Base-by-base conservation (phyloP, 1,140 invertebrate species). In the Ptiloglossa arizonensis region DNA sequence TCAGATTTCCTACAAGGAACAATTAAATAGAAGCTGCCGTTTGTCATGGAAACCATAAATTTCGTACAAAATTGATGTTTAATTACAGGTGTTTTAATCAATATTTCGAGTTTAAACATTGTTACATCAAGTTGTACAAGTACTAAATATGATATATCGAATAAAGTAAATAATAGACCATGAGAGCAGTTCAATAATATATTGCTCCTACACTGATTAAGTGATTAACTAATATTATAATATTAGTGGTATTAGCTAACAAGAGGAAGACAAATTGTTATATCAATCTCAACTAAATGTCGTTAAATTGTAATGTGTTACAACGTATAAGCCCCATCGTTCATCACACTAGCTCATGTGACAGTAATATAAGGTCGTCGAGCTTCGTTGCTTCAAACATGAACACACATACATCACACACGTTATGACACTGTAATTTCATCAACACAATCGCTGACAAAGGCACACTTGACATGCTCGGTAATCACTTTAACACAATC, bases 361-460 rank as follows among this genome's bases (percentile, higher is more conserved):
- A 62, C 44, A 52, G 56, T 77, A 63, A 56, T 63, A 52, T 63
- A 77, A 77, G 66, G 57, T 62, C 67, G 74, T 62, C n/a, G 24
- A 24, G 74, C 67, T 24, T 70, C 74, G 67, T 70, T 71, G 67
- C 46, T 29, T 71, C 52, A 5, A 41, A 35, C 19, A 52, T 44
- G 24, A 5, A 35, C 54, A 22, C 29, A 29, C 22, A 64, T 48
- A 24, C 44, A 48, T 64, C 24, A n/a, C 11, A 46, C 66, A 29
- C 15, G 22, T 60, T 57, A 41, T 69, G 17, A 41, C 27, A 76
- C 22, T 48, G 54, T 60, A 76, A 69, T 68, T 69, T 69, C 73
- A 68, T 76, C 54, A 15, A 59, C 22, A 41, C 6, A 41, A 70
- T 75, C 32, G n/a, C 29, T n/a, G 17, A 69, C 66, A 60, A 60